Base-by-base conservation (phyloP, 2,797 vertebrate genomes). In the Enteromius anoplus region DNA sequence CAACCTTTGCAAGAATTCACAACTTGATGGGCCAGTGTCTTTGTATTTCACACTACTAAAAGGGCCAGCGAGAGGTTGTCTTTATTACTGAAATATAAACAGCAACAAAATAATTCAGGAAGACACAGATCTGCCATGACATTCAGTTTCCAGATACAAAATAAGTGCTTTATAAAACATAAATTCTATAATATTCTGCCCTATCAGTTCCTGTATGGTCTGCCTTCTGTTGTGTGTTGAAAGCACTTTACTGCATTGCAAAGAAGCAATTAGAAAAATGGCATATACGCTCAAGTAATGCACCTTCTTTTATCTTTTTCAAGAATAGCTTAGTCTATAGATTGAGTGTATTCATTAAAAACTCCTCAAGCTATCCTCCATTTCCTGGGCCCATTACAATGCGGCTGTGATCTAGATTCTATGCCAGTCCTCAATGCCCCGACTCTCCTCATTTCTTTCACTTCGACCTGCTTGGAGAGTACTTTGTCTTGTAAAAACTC, bases 321-420 rank as follows among this genome's bases (percentile, higher is more conserved):
- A 49, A 69, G 40, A 69, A 72, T 6, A 69, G 71, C 47, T 75
- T 21, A 14, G 17, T 68, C 29, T 70, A 47, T 65, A 83, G 49
- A 32, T 77, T 68, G 34, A 83, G 78, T 80, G 53, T 23, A 75
- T 83, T 84, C 55, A 81, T 87, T 80, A 76, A 75, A 72, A 32
- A n/a, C 15, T 75, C 78, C 60, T 68, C 19, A 55, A 62, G 66
- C 71, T 76, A 51, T 62, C 65, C 75, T 51, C 58, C 72, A 80
- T 70, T 86, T 79, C 60, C 65, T 58, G 76, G 58, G 40, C 42
- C 37, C 76, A 82, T 65, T 86, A 66, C 78, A 80, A 53, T 55
- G 17, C 47, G 68, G 51, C 84, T 80, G 68, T 78, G 77, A 83
- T 86, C 65, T 85, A 83, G 66, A 86, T 86, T 84, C 79, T 40